Base-by-base conservation (phyloP, 2,113 vertebrate species). In the Neogale vison region DNA sequence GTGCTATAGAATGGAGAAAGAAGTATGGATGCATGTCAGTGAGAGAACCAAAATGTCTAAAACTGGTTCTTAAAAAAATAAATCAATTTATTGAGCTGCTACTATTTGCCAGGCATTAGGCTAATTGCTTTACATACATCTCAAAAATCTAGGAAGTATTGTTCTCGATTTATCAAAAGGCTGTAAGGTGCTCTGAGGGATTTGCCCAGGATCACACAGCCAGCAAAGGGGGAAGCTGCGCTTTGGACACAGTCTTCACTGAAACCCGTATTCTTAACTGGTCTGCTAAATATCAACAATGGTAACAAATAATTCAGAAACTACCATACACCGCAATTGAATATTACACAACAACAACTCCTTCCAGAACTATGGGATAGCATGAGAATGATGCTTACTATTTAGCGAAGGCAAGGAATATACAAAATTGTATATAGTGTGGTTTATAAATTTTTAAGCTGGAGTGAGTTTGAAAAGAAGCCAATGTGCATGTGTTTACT, bases 21-120 rank as follows among this genome's bases (percentile, higher is more conserved):
- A 69, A 14, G 23, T 15, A 39, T 71, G 39, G n/a, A 82, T 61
- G 52, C 31, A 36, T 57, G 55, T 79, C 63, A 24, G 24, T 67
- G 23, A 69, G 23, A 34, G 52, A 59, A 65, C 11, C 21, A 36
- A 36, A 80, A 17, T 96, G 23, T 67, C 50, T 96, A 61, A 83
- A 93, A 87, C n/a, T 61, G 21, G 63, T 63, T 91, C 52, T 91
- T 85, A 72, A 52, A 79, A 77, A 90, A 93, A 88, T 17, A 61
- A 42, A 39, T 88, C 17, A 31, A 95, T 89, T 76, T 81, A 86
- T 81, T 84, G 57, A 93, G 36, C 61, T 23, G 23, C 61, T 86
- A 67, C 47, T n/a, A 1, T 86, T 82, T 93, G 42, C 57, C 52
- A 88, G 81, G 23, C 31, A 36, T 50, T 63, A 31, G 17, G 23